Evolutionary conservation across 2,888 invertebrate genomes (phyloP), one percentile per base, ranked within the genome.

Genomic region (Drosophila ustulata): DNA sequence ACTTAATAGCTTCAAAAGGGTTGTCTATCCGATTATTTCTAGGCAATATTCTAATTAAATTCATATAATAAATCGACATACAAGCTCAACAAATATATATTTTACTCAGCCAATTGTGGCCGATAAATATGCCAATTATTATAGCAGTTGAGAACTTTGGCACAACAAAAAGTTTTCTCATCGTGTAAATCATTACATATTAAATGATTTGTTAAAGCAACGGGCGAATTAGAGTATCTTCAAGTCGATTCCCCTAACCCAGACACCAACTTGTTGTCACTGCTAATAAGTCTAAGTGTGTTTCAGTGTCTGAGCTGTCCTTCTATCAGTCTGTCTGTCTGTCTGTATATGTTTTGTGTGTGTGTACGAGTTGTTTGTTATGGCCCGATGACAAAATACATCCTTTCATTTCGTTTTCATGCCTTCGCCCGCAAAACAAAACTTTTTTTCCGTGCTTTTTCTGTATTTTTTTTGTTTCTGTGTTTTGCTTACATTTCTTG

Each of bases 341-440:
- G 26, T 34, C 8, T 58, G 25, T 13, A 3, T 43, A n/a, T 64
- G 45, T 18, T 18, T 18, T 41, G 41, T 37, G 9, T 18, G 13
- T 7, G 3, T 59, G 13, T 59, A 2, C 56, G 34, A 50, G 23
- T 50, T 70, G n/a, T n/a, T 62, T 59, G 45, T 56, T 62, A 45
- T 51, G 51, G 30, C 46, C 62, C 9, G 58, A 59, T 66, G 76
- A 68, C 68, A 79, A 67, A 66, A 69, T 62, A 81, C 62, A 46
- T 66, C 55, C 63, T 65, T 67, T 49, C 37, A 70, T 65, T 78
- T 67, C n/a, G 59, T 61, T 66, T 49, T 65, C 43, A 37, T 61
- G 6, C 39, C 49, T 50, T 51, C 47, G 26, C 18, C n/a, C 49
- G 23, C 32, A 47, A 39, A 28, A 43, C 58, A 58, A 66, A 79